Conservation (phyloP, 2,888 invertebrate genomes). For the Ypsolopha sequella region DNA sequence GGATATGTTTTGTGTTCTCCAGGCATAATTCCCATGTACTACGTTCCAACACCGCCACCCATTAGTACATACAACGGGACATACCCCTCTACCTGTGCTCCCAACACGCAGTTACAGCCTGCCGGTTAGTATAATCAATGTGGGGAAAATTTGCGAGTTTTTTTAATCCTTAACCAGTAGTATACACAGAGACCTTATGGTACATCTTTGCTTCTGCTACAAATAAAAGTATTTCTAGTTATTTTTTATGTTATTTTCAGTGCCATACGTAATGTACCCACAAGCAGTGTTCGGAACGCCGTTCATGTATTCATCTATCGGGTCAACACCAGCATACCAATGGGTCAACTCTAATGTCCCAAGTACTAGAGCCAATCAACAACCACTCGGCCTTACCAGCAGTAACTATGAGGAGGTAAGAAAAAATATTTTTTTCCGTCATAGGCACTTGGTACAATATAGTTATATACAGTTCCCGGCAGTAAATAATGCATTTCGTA, state of each 20-base stretch:
- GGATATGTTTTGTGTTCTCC: conserved; percentile 9
- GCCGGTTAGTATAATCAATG: conserved; percentile 15
- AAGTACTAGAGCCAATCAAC: too few relatives aligned
- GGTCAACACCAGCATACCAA: background rate
- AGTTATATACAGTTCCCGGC: too few relatives aligned
- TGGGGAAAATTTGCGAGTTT: background rate
- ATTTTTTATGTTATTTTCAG: conserved; percentile 33
- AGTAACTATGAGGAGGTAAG: conserved; percentile 41
- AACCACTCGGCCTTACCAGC: conserved; percentile 19
- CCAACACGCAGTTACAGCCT: conserved; percentile 11
- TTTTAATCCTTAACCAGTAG: background rate
- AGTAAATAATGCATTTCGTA: too few relatives aligned
- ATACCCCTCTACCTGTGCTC: conserved; percentile 1
- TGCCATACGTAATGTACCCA: conserved; percentile 73
- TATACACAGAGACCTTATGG: too few relatives aligned
- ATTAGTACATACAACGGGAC: background rate
- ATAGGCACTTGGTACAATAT: too few relatives aligned
- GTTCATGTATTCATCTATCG: conserved; percentile 72
- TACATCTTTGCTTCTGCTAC: too few relatives aligned
- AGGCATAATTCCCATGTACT: conserved; percentile 40
- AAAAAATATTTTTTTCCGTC: too few relatives aligned
- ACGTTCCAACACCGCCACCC: conserved; percentile 15
- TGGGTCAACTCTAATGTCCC: too few relatives aligned
- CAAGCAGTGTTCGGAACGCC: conserved; percentile 58
- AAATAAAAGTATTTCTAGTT: too few relatives aligned